These are phyloP conservation scores for Pogona vitticeps DNA, from an alignment of 2,113 vertebrate genomes.

Conservation along the genomic window DNA sequence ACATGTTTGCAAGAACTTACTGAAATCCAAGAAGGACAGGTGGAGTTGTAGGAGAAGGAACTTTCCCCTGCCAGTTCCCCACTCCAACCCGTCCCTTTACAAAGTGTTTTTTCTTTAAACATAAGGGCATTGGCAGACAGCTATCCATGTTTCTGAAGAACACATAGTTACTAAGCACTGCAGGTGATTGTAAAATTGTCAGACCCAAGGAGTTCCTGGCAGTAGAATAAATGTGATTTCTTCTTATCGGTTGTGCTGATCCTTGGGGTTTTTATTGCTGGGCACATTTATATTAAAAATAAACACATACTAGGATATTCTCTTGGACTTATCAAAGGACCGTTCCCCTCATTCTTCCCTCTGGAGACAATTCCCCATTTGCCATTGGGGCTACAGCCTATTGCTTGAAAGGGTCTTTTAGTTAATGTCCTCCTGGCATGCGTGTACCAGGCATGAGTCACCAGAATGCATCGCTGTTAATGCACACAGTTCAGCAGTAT, in stretches of 20 bases:
- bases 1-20: not conserved
- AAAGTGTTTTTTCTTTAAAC: not conserved
- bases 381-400: not conserved
- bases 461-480: not conserved
- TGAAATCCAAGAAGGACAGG: not conserved
- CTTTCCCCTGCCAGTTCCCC: not conserved
- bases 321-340: not conserved
- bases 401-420: not conserved
- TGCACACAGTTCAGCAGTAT: not conserved
- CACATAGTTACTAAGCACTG: not conserved
- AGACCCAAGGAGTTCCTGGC: not conserved
- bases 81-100: not conserved
- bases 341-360: not conserved
- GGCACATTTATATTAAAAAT: constrained; percentile 2
- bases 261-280: constrained; percentile 22
- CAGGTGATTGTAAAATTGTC: not conserved
- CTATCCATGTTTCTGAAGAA: not conserved
- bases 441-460: not conserved
- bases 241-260: constrained; percentile 2
- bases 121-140: not conserved
- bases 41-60: not conserved
- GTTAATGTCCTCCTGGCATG: not conserved
- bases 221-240: not conserved
- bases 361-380: not conserved
- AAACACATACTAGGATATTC: not conserved